phyloP scores from a whole-genome alignment of 2,797 vertebrate genomes.

The Strix occidentalis region DNA sequence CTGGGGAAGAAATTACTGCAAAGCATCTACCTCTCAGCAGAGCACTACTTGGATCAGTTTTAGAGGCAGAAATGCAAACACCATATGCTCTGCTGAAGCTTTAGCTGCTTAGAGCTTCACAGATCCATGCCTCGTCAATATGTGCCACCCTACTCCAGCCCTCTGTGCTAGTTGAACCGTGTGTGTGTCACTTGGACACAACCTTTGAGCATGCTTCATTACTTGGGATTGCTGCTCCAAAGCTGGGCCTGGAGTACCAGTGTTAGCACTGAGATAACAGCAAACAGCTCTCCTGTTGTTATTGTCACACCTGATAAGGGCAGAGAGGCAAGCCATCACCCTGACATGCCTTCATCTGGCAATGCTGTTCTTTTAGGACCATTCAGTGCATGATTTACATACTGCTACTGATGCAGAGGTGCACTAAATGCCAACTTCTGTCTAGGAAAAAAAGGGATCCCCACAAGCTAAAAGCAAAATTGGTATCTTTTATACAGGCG shows the following conservation, averaged over 20 bases:
- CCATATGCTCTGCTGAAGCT: not conserved
- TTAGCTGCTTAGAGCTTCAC: not conserved
- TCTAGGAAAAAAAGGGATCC: not conserved
- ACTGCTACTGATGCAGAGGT: not conserved
- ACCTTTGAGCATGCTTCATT: accelerated
- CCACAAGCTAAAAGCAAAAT: not conserved
- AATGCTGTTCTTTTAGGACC: accelerated
- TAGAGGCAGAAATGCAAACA: not conserved
- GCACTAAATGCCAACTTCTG: not conserved
- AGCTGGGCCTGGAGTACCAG: not conserved
- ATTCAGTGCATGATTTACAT: not conserved
- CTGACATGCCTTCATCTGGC: not conserved
- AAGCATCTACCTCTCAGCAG: slow-evolving; percentile 11
- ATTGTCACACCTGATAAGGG: not conserved
- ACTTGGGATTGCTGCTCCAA: not conserved
- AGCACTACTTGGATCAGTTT: not conserved
- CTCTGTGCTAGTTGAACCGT: not conserved
- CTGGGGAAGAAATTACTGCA: slow-evolving; percentile 14
- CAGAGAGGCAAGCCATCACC: not conserved
- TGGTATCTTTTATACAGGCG: not conserved
- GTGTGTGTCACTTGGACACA: not conserved
- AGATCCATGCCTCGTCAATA: not conserved
- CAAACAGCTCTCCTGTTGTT: not conserved
- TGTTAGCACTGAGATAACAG: not conserved
- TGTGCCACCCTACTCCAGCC: not conserved